phyloP scores from a whole-genome alignment of 2,797 vertebrate genomes.

The Miichthys miiuy region DNA sequence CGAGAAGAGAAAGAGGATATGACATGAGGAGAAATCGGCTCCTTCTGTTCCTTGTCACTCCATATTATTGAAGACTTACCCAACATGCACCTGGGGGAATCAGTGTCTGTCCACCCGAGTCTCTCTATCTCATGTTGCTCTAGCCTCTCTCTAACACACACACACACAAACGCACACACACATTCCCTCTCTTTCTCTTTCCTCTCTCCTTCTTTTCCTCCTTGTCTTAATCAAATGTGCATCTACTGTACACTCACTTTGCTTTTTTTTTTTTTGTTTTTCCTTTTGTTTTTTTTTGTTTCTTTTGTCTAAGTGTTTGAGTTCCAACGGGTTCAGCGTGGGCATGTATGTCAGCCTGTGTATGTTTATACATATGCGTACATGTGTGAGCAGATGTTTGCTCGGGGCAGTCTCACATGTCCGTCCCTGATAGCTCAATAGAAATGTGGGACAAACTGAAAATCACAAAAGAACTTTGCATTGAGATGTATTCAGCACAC shows the following conservation, averaged over 20 bases:
- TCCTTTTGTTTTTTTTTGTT: neutral
- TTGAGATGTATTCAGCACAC: constrained; percentile 62
- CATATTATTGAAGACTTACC: constrained; percentile 87
- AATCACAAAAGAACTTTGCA: constrained; percentile 81
- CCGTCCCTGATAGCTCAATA: constrained; percentile 76
- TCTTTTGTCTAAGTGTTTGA: constrained; percentile 41
- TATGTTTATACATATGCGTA: constrained; percentile 87
- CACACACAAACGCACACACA: constrained; percentile 34
- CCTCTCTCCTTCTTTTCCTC: constrained; percentile 46
- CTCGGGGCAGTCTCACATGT: constrained; percentile 79
- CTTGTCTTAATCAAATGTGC: constrained; percentile 43
- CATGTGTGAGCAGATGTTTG: constrained; percentile 85
- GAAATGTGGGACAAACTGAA: constrained; percentile 81
- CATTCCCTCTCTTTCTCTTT: constrained; percentile 31
- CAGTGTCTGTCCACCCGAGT: constrained; percentile 85
- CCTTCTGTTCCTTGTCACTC: constrained; percentile 89
- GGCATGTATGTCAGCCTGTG: constrained; percentile 72
- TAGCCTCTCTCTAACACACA: constrained; percentile 53
- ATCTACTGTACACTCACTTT: constrained; percentile 38
- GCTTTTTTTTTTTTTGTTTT: constrained; percentile 6
- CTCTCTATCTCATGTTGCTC: constrained; percentile 78
- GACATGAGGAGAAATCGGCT: constrained; percentile 87
- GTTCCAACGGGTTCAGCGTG: constrained; percentile 50
- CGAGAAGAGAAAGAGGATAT: constrained; percentile 86
- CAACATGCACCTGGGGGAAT: constrained; percentile 88